Percentiles rank a stretch among this genome's conserved stretches.
These are phyloP conservation scores for Excalfactoria chinensis DNA, from an alignment of 2,113 vertebrate species.

Conservation along the genomic window DNA sequence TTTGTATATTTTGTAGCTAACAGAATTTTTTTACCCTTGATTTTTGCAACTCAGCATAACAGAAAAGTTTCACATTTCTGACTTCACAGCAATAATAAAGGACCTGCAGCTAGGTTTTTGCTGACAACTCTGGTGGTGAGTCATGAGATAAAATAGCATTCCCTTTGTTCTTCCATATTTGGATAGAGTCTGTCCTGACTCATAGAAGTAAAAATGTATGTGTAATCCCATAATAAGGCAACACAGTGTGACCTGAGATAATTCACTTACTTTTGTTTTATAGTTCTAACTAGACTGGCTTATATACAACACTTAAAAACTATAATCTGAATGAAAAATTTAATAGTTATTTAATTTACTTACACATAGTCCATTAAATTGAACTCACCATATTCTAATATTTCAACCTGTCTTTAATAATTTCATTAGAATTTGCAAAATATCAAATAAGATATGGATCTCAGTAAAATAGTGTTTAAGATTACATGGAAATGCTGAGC, in stretches of 20 bases:
- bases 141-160: background rate
- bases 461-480: background rate
- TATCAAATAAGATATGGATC: background rate
- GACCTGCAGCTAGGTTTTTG: background rate
- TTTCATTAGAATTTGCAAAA: background rate
- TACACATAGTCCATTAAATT: background rate
- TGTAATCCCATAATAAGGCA: background rate
- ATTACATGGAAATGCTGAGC: background rate
- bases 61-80: rapidly evolving
- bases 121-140: background rate
- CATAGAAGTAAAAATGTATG: background rate
- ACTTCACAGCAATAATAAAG: background rate
- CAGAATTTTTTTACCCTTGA: rapidly evolving
- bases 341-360: background rate
- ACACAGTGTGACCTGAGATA: background rate
- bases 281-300: background rate
- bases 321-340: background rate
- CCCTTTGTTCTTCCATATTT: background rate
- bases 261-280: background rate
- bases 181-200: background rate
- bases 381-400: background rate
- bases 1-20: background rate
- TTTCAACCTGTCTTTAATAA: background rate
- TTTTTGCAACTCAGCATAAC: background rate
- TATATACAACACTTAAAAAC: background rate